Conservation (phyloP, 92 coral and sea anemone genomes). For the Epizoanthus scotinus region DNA sequence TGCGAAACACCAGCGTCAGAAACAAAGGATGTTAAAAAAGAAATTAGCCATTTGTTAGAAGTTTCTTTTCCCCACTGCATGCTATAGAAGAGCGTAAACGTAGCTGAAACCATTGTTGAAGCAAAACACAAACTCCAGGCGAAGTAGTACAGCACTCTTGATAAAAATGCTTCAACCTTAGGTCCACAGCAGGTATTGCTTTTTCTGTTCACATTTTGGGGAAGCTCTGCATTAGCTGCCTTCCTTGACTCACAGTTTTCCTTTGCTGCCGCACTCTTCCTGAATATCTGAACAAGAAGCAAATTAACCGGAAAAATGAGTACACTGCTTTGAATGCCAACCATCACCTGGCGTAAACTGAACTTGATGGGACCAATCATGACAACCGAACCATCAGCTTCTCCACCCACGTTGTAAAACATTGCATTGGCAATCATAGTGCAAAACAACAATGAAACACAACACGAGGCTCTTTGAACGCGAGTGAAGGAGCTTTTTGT, state of each 20-base stretch:
- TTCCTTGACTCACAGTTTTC: background rate
- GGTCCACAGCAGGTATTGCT: background rate
- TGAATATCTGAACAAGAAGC: conserved; percentile 70
- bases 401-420: conserved; percentile 75
- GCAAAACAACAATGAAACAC: conserved; percentile 79
- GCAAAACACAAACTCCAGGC: conserved; percentile 71
- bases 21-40: conserved; percentile 78
- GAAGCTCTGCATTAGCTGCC: background rate
- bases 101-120: conserved; percentile 52
- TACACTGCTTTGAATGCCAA: conserved; percentile 88
- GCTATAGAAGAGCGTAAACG: conserved; percentile 72
- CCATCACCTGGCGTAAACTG: conserved; percentile 69
- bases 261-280: conserved; percentile 51
- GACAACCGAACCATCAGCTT: conserved; percentile 59
- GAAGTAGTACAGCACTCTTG: conserved; percentile 47
- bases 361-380: conserved; percentile 84
- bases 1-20: conserved; percentile 83
- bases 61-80: conserved; percentile 87
- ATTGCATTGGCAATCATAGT: conserved; percentile 92
- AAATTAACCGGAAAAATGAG: conserved; percentile 83
- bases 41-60: conserved; percentile 83
- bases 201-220: background rate
- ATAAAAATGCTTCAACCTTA: background rate
- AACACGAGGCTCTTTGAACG: conserved; percentile 86
- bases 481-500: conserved; percentile 83